These are phyloP conservation scores for Notothenia rossii DNA, from an alignment of 2,113 vertebrate species.

Conservation along the genomic window DNA sequence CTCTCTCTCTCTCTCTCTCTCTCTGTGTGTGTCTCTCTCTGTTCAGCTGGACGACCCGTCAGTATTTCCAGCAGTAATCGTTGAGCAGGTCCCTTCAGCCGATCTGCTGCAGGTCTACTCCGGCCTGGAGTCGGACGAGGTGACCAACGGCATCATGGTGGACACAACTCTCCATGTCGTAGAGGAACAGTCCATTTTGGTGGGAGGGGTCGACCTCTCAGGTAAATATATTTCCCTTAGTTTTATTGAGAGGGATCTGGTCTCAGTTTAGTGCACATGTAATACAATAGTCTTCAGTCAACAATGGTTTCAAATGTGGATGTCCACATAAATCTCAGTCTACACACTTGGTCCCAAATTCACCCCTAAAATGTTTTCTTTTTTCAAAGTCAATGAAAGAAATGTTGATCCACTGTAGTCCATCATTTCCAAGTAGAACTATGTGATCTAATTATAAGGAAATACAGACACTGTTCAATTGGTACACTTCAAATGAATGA, in stretches of 20 bases:
- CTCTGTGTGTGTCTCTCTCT: constrained; percentile 30
- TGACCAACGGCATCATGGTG: constrained; percentile 87
- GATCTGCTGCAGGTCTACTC: constrained; percentile 92
- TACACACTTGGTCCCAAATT: background rate
- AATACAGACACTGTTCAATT: background rate
- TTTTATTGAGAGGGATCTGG: background rate
- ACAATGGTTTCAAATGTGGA: no score
- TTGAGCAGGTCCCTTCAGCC: constrained; percentile 88
- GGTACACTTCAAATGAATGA: background rate
- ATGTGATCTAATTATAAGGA: background rate
- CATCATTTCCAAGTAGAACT: background rate
- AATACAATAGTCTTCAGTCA: background rate
- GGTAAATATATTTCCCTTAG: constrained; percentile 73
- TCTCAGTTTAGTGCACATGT: background rate
- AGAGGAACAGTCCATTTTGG: constrained; percentile 86
- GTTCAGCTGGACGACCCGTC: constrained; percentile 89
- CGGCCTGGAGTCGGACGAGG: constrained; percentile 88
- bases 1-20: constrained; percentile 20
- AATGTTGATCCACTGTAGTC: background rate
- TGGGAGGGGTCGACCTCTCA: constrained; percentile 85
- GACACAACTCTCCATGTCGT: constrained; percentile 87
- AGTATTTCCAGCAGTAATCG: constrained; percentile 90
- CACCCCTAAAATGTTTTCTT: no score
- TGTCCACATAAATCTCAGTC: no score
- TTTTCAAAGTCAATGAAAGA: background rate